These are phyloP conservation scores for Vanessa atalanta DNA, from an alignment of 1,140 invertebrate genomes.

Conservation along the genomic window DNA sequence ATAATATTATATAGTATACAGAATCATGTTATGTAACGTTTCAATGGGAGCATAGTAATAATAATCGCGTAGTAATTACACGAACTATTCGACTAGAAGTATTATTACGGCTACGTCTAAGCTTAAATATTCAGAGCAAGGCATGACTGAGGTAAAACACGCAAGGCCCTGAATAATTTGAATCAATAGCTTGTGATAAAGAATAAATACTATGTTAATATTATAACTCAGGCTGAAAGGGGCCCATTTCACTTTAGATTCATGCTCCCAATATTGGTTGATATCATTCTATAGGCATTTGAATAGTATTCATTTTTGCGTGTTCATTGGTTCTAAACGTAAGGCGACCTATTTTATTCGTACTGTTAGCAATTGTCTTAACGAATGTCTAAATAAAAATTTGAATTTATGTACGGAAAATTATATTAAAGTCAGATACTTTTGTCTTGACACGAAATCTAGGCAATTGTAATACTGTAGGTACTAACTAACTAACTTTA, in stretches of 20 bases:
- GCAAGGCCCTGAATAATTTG: slow-evolving; percentile 29
- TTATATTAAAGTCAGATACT: not conserved
- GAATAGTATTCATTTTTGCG: slow-evolving; percentile 18
- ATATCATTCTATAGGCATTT: slow-evolving; percentile 13
- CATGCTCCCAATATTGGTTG: slow-evolving; percentile 6
- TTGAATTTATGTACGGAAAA: not conserved
- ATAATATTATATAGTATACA: no score
- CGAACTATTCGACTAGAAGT: slow-evolving; percentile 12
- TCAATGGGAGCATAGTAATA: not conserved
- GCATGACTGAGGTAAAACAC: slow-evolving; percentile 20
- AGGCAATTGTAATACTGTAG: not conserved
- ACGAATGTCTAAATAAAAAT: not conserved
- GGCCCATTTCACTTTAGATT: slow-evolving; percentile 10
- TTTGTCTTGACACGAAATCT: not conserved
- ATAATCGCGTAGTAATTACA: slow-evolving; percentile 22
- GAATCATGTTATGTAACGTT: no score
- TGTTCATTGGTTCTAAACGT: slow-evolving; percentile 10
- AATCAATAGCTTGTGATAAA: slow-evolving; percentile 24
- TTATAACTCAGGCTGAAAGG: not conserved
- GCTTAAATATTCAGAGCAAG: slow-evolving; percentile 23
- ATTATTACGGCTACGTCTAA: slow-evolving; percentile 19
- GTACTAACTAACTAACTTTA: no score
- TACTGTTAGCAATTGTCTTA: not conserved
- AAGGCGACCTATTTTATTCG: not conserved
- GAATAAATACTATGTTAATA: slow-evolving; percentile 26